Evolutionary conservation across 2,888 invertebrate genomes (phyloP).

Genomic region (Mesorhabditis sp.): DNA sequence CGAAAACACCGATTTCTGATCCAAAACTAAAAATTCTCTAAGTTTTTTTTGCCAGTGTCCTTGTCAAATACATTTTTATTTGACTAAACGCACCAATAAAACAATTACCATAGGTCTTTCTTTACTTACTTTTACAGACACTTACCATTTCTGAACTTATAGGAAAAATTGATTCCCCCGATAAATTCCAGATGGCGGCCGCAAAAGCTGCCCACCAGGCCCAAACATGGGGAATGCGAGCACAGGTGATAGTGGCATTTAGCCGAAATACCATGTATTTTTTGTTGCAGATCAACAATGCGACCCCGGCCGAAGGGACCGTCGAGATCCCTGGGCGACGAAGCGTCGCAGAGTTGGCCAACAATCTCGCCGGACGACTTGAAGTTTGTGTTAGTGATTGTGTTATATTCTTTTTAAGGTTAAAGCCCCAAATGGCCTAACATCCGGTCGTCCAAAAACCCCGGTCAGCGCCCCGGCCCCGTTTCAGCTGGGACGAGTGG

Average conservation of each 20-base stretch:
- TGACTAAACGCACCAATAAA: no score
- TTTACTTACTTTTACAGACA: no score
- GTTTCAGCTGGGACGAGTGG: not conserved
- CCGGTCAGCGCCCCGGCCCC: not conserved
- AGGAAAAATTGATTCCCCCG: no score
- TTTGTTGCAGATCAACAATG: not conserved
- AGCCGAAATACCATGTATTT: not conserved
- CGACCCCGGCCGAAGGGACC: not conserved
- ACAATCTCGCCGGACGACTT: not conserved
- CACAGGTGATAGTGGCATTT: not conserved
- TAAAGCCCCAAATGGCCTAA: conserved; percentile 3
- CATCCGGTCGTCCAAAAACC: not conserved
- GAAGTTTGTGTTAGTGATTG: not conserved
- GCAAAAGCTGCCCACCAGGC: conserved; percentile 5
- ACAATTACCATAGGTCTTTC: no score
- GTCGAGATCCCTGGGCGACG: conserved; percentile 3
- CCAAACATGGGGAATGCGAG: conserved; percentile 3
- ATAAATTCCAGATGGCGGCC: conserved; percentile 1
- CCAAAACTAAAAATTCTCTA: no score
- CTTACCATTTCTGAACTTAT: no score
- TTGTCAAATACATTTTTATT: no score
- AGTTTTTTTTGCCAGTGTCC: no score
- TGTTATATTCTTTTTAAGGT: not conserved
- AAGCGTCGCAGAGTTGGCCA: conserved; percentile 2
- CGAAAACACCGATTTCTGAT: no score